Evolutionary conservation across 2,797 vertebrate genomes (phyloP), one percentile per base, ranked within the genome.

Genomic region (Poeciliopsis presidionis): DNA sequence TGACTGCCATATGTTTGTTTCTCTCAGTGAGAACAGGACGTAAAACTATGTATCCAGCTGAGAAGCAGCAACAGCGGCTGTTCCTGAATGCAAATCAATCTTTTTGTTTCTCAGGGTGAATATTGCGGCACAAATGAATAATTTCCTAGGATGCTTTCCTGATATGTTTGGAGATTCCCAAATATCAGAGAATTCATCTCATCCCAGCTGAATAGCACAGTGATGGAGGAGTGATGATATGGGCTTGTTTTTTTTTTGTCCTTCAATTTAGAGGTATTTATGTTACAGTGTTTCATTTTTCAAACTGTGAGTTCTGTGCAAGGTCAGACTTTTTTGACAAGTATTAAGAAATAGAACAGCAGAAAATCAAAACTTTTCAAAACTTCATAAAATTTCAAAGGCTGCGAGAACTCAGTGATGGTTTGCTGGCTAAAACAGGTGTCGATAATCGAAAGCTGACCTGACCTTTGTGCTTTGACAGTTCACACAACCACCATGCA

Each of bases 31-130:
- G 79, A 87, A 83, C 85, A 79, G 82, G 87, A 84, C 71, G 71
- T 72, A 85, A 77, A 87, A 76, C 57, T 78, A 67, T 79, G 87
- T 55, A 84, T 77, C 46, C 90, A 88, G 86, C 87, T 80, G 90
- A 81, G 89, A 83, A 36, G 85, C 61, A 76, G 85, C 73, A 80
- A 63, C 71, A 77, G 80, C 67, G 77, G 83, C 74, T 49, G 53
- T 47, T 46, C 67, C 49, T 53, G 11, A 28, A 1, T 36, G 69
- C 71, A 47, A 73, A 72, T 55, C 39, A 67, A 33, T 7, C 69
- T 20, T 80, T 72, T 6, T 16, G 41, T 73, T 86, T 73, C 36
- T 14, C 41, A 6, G 28, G 3, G 57, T 30, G 71, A 75, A 74
- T 72, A 76, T 51, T 77, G 78, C 4, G 53, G 57, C 63, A 77